Evolutionary conservation across 2,113 vertebrate species (phyloP).

Genomic region (Prunella fulvescens): DNA sequence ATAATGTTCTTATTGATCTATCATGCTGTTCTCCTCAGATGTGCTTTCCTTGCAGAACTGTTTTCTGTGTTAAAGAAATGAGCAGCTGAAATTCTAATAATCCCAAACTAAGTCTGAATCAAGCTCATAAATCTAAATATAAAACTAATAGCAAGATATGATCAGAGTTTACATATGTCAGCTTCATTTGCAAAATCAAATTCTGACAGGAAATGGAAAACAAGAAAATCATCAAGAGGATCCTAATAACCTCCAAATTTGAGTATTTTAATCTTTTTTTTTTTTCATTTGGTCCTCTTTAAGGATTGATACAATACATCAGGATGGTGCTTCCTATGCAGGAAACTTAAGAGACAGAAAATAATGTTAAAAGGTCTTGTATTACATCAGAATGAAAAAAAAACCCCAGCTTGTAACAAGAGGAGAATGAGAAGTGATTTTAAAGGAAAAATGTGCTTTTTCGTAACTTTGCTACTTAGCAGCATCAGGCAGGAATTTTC

Average conservation of each 20-base stretch:
- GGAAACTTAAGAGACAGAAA: not conserved
- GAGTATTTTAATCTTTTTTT: not conserved
- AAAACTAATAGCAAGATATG: not conserved
- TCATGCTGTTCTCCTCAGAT: not conserved
- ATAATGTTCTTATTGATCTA: not conserved
- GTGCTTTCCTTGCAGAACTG: not conserved
- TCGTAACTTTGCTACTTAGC: not conserved
- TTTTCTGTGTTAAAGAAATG: not conserved
- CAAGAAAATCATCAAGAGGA: not conserved
- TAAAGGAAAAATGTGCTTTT: not conserved
- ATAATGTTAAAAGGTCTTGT: not conserved
- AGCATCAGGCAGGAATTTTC: not conserved
- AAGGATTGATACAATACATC: not conserved
- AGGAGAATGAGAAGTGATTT: not conserved
- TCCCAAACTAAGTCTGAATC: not conserved
- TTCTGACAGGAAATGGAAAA: constrained; percentile 41
- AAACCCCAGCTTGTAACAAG: not conserved
- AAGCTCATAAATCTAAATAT: not conserved
- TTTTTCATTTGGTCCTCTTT: not conserved
- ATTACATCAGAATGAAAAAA: not conserved
- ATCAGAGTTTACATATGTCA: not conserved
- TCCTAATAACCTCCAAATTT: not conserved
- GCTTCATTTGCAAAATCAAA: constrained; percentile 23
- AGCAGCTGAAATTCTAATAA: constrained; percentile 30
- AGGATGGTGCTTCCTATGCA: not conserved